Base-by-base conservation (phyloP, 2,888 invertebrate genomes). In the Leptarthrus brevirostris region DNA sequence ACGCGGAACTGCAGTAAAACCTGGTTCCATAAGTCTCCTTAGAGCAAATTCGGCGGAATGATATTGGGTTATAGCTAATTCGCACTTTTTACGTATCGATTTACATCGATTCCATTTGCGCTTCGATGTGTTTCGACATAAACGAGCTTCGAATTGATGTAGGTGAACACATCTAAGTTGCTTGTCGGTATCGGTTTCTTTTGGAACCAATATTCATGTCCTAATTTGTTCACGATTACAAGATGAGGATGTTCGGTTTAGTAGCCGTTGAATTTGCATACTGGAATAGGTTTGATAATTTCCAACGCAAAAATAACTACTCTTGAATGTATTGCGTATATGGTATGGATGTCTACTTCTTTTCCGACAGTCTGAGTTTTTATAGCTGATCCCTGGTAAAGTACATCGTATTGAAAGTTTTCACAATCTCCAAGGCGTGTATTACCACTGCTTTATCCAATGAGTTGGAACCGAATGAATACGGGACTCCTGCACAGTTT, bases 91-190 rank as follows among this genome's bases (percentile, higher is more conserved):
- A 12, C 12, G 47, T 3, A 47, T 47, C 12, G 12, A 14, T 3
- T 47, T 47, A 47, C n/a, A 47, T 16, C 3, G 53, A 53, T 53
- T 53, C 53, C 8, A 53, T 53, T 20, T 53, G 53, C 4, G 10
- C 14, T 53, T 53, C 16, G 12, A 53, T 16, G 12, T 53, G 53
- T 4, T 12, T 53, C 53, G 3, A 53, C 53, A 16, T 53, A 53
- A 8, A 53, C 53, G 20, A 53, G 16, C 16, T 18, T 53, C 5
- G 53, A 3, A 20, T 53, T 53, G 5, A 53, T 16, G 16, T 53
- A 53, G 3, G 47, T 47, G 12, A 47, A 47, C 6, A 53, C 4
- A 20, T 53, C 53, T 12, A 53, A 18, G 4, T 53, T 53, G 2
- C 10, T 20, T 20, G 53, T 20, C 5, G 22, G 20, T 4, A 3